Evolutionary conservation across 2,797 vertebrate species (phyloP), one percentile per base, ranked within the genome.

Genomic region (Fratercula arctica): DNA sequence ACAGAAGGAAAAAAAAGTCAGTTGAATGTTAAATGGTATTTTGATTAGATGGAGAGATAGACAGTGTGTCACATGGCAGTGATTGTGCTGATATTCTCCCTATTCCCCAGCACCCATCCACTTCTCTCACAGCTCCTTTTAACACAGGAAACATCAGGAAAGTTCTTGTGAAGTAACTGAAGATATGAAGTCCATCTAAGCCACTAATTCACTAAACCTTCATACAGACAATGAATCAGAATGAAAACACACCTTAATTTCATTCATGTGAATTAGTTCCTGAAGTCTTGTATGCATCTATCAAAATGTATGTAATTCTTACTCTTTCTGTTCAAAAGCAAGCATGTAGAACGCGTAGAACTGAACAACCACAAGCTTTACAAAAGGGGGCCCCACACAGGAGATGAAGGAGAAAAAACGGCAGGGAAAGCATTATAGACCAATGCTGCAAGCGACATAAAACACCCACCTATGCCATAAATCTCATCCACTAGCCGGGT

Each of bases 261-360:
- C 24, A 72, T 28, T 79, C 8, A 76, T 23, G 37, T 54, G 37
- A 83, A 66, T 45, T 57, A 66, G 37, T 16, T 92, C 16, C 50
- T 51, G 4, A 72, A 51, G 28, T n/a, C n/a, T 69, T 53, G 20
- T 10, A 28, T 4, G 29, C 5, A 67, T 29, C 23, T 85, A 16
- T 12, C 28, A 39, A 84, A 63, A 33, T 1, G 7, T 10, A 57
- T 5, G 21, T 9, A 56, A 61, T 13, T 69, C 57, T 83, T 56
- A 43, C 45, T 60, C 50, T 33, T 64, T 37, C 60, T 60, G 8
- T 39, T 81, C 57, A 75, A 64, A 81, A 89, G 43, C 21, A 86
- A 54, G 51, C 26, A 23, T 1, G 24, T 6, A 24, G 50, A 74
- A 26, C 3, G 11, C 0, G 0, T 9, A 57, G 45, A 63, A 60